Conservation (phyloP, 2,888 invertebrate genomes). For the Yponomeuta sedellus region DNA sequence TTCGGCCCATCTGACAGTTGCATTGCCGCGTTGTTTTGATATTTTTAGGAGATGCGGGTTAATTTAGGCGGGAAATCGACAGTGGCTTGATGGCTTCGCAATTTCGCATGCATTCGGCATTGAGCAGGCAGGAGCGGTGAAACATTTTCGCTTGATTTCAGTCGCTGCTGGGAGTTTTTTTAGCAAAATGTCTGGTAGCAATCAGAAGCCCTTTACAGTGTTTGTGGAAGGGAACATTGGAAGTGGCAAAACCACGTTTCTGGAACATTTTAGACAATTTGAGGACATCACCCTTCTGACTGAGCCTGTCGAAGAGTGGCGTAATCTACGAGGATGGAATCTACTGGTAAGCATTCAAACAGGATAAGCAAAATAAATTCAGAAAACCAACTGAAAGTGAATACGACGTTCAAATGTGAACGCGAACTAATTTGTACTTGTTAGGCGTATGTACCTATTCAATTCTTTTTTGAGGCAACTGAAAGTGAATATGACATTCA, state of each 20-base stretch:
- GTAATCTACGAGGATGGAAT: constrained; percentile 86
- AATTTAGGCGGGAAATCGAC: constrained; percentile 52
- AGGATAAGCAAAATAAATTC: no score
- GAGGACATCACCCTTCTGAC: constrained; percentile 80
- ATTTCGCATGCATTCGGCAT: neutral
- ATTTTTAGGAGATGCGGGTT: constrained; percentile 32
- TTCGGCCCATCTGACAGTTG: constrained; percentile 29
- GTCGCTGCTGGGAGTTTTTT: constrained; percentile 29
- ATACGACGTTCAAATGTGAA: no score
- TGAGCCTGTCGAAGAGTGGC: constrained; percentile 92
- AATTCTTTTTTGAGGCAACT: no score
- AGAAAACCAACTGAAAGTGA: no score
- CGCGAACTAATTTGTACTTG: no score
- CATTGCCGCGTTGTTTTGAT: constrained; percentile 41
- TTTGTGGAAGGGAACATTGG: constrained; percentile 94
- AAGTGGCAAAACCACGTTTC: constrained; percentile 91
- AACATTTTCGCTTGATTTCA: neutral
- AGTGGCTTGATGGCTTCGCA: neutral
- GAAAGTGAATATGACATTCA: no score
- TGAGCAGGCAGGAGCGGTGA: no score
- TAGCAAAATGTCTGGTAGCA: constrained; percentile 47
- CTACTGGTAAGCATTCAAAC: constrained; percentile 71
- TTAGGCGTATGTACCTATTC: neutral
- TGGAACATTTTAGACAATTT: constrained; percentile 86
- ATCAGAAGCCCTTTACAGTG: constrained; percentile 84